Evolutionary conservation across 2,888 invertebrate genomes (phyloP), one percentile per base, ranked within the genome.

Genomic region (Venusia cambrica): DNA sequence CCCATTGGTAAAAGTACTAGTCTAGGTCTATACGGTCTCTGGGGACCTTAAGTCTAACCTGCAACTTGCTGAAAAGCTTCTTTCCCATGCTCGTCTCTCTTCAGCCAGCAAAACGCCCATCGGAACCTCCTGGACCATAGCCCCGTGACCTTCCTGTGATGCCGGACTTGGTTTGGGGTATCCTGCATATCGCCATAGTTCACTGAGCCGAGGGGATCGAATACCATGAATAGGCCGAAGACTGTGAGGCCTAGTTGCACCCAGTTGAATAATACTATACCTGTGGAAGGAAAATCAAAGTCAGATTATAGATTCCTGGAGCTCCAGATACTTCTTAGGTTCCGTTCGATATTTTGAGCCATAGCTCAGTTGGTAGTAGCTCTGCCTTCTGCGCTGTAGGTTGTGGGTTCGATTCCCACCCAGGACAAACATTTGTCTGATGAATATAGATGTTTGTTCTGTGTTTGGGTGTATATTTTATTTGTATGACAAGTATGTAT

Each of bases 211-310:
- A 95, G 75, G 0, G 95, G 95, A 68, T 96, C 96, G 70, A 96
- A 95, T 24, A 95, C 92, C 73, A 95, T 84, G 21, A 92, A 92
- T 22, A 95, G 83, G 0, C 93, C 94, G 54, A 95, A 90, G 11
- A 95, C 78, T 2, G 93, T 92, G 5, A 93, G 80, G 1, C 92
- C 91, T 32, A 94, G 89, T 28, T 95, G 89, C 8, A 93, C 90
- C 95, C 95, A 96, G 62, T 94, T 94, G 71, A 93, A 93, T 26
- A 95, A 87, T 0, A 95, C 93, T 52, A 94, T 89, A 42, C 92
- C 93, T 91, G 74, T 16, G 75, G 21, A 28, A 35, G 7, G 24
- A n/a, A 8, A 7, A 21, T 21, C n/a, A n/a, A n/a, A n/a, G n/a
- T n/a, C n/a, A n/a, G n/a, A n/a, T n/a, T n/a, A n/a, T n/a, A n/a